Evolutionary conservation across 2,888 invertebrate genomes (phyloP).

Genomic region (Drosophila nr. perissopoda): DNA sequence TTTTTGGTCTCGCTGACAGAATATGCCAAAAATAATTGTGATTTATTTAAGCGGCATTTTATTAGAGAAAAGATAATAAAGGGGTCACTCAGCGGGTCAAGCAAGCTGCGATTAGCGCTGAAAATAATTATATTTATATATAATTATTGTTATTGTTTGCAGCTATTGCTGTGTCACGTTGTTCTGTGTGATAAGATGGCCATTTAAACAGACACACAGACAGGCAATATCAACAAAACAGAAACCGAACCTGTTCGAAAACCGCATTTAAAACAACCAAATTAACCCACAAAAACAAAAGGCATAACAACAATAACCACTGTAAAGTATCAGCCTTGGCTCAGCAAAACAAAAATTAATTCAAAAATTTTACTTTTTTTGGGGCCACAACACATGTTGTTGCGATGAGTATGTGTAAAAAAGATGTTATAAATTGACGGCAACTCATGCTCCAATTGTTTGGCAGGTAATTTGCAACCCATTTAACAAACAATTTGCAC

Average conservation of each 20-base stretch:
- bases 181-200: conserved; percentile 23
- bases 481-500: conserved; percentile 34
- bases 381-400: conserved; percentile 30
- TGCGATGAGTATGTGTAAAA: conserved; percentile 7
- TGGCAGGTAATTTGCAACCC: conserved; percentile 25
- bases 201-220: conserved; percentile 21
- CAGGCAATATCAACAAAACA: conserved; percentile 9
- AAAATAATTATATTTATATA: not conserved
- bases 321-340: conserved; percentile 55
- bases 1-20: conserved; percentile 24
- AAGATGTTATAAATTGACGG: conserved; percentile 20
- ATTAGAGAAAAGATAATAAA: conserved; percentile 7
- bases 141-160: not conserved
- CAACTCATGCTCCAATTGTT: conserved; percentile 51
- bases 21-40: conserved; percentile 44
- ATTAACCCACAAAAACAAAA: conserved; percentile 60
- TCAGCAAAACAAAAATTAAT: conserved; percentile 27
- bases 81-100: conserved; percentile 21
- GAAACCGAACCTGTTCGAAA: conserved; percentile 51
- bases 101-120: not conserved
- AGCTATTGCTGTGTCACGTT: conserved; percentile 11
- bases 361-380: conserved; percentile 9
- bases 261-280: conserved; percentile 46
- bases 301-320: conserved; percentile 20
- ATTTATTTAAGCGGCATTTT: conserved; percentile 29